Conservation (phyloP, 2,797 vertebrate species). For the Neostethus bicornis region DNA sequence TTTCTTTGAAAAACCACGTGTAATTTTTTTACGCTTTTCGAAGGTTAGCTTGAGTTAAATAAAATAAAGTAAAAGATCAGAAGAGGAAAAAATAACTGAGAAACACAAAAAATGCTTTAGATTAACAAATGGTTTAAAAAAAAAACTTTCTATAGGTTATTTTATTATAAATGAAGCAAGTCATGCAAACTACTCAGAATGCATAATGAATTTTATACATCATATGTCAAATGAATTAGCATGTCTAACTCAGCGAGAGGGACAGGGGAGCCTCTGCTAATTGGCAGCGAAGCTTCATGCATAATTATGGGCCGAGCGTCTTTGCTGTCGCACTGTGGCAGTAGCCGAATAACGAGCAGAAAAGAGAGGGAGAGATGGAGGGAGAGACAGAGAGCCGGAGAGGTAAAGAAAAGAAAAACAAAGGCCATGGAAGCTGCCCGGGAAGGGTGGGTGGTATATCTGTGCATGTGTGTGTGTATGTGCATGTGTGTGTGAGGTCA, state of each 20-base stretch:
- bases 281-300: conserved; percentile 85
- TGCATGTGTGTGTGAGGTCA: conserved; percentile 49
- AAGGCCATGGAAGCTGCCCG: conserved; percentile 73
- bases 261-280: conserved; percentile 85
- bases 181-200: conserved; percentile 85
- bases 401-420: conserved; percentile 65
- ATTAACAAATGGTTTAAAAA: conserved; percentile 28
- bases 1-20: conserved; percentile 19
- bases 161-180: conserved; percentile 81
- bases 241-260: conserved; percentile 85
- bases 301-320: conserved; percentile 84
- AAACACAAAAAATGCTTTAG: conserved; percentile 45
- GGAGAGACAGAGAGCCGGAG: conserved; percentile 38
- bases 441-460: conserved; percentile 65
- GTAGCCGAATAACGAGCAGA: conserved; percentile 79
- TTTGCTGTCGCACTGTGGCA: conserved; percentile 76
- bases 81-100: conserved; percentile 6
- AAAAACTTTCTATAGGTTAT: conserved; percentile 66
- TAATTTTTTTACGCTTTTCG: conserved; percentile 22
- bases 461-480: neutral
- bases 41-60: conserved; percentile 5
- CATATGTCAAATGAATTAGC: conserved; percentile 86
- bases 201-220: conserved; percentile 88
- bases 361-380: conserved; percentile 50
- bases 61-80: conserved; percentile 24